A percentile compares a stretch with the other conserved stretches of the same genome.
These are phyloP conservation scores for Mastomys natalensis DNA, from an alignment of 2,113 vertebrate species.

Conservation along the genomic window DNA sequence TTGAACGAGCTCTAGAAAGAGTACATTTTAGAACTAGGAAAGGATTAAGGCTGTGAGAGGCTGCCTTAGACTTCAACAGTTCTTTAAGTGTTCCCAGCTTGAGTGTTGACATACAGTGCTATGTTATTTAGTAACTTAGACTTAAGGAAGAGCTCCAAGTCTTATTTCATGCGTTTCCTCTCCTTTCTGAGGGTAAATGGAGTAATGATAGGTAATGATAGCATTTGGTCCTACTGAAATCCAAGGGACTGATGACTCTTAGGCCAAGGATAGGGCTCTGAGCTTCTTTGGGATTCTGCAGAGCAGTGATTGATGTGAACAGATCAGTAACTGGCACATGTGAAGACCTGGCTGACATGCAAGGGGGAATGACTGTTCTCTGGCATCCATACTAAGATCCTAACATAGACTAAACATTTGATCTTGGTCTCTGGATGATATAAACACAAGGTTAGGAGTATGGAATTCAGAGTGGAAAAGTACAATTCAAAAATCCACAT, in stretches of 20 bases:
- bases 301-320: background rate
- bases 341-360: constrained; percentile 45
- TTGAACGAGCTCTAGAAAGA: background rate
- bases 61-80: background rate
- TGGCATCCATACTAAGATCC: constrained; percentile 68
- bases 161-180: background rate
- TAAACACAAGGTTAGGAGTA: constrained; percentile 55
- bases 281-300: background rate
- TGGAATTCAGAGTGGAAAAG: constrained; percentile 59
- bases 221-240: constrained; percentile 38
- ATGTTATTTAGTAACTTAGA: constrained; percentile 29
- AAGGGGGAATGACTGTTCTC: constrained; percentile 63
- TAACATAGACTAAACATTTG: constrained; percentile 75
- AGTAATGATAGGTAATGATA: constrained; percentile 9
- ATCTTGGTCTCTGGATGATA: constrained; percentile 46
- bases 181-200: background rate
- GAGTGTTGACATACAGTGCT: background rate
- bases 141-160: constrained; percentile 9
- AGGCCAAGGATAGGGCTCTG: background rate
- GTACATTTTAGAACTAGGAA: background rate
- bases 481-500: constrained; percentile 51
- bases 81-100: background rate
- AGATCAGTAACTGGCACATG: constrained; percentile 32
- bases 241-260: background rate
- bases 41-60: constrained; percentile 20